A percentile compares a stretch with the other conserved stretches of the same genome.
Conservation (phyloP, 2,113 vertebrate genomes). For the Haplotaxodon microlepis region DNA sequence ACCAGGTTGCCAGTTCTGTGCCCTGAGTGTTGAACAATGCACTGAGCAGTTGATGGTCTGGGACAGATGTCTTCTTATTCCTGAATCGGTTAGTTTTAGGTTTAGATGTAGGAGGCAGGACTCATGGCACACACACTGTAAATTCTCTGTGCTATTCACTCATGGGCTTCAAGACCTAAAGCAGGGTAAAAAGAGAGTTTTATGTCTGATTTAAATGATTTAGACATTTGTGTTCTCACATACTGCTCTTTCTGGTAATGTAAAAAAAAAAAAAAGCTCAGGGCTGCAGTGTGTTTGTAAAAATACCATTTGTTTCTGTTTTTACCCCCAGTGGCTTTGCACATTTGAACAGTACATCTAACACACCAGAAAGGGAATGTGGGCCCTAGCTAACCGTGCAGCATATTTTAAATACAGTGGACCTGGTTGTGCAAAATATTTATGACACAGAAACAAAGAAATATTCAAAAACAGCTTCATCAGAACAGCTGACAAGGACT, state of each 20-base stretch:
- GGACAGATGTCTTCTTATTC: background rate
- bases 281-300: background rate
- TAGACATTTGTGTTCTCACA: background rate
- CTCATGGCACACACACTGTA: background rate
- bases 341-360: background rate
- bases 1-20: background rate
- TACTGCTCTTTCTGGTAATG: background rate
- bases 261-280: background rate
- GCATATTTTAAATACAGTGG: background rate
- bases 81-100: background rate
- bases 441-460: background rate
- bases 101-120: background rate
- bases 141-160: background rate
- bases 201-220: background rate
- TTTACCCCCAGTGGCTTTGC: background rate
- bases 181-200: background rate
- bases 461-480: background rate
- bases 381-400: background rate
- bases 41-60: background rate
- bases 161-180: background rate
- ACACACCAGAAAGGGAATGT: background rate
- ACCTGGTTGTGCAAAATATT: background rate
- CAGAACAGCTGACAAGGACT: background rate
- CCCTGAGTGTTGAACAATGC: background rate
- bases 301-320: background rate